Percentiles rank a stretch among this genome's conserved stretches.
Evolutionary conservation across 2,797 vertebrate species (phyloP).

Genomic region (Micromesistius poutassou): DNA sequence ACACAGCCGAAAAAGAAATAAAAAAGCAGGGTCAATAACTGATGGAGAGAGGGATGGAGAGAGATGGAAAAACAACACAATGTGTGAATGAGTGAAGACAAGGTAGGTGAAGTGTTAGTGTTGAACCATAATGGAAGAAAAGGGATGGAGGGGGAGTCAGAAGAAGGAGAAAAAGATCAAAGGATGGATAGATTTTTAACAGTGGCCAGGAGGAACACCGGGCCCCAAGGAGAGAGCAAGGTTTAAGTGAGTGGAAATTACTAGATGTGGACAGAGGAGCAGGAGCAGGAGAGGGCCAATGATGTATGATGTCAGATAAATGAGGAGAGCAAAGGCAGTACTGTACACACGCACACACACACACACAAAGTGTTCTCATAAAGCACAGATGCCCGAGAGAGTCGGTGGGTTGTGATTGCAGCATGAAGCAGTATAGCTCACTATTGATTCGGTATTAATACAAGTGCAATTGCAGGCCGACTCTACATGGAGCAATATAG

Average conservation of each 20-base stretch:
- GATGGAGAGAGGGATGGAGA: background rate
- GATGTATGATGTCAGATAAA: constrained; percentile 11
- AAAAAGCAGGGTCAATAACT: background rate
- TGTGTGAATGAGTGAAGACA: background rate
- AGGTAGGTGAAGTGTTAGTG: constrained; percentile 11
- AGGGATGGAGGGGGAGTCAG: constrained; percentile 5
- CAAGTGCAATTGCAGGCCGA: constrained; percentile 15
- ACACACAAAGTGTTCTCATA: constrained; percentile 16
- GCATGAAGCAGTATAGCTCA: constrained; percentile 14
- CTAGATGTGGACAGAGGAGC: background rate
- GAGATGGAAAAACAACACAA: background rate
- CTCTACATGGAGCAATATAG: constrained; percentile 10
- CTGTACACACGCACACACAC: background rate
- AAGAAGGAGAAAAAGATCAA: background rate
- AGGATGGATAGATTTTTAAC: background rate
- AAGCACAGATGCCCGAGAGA: constrained; percentile 1
- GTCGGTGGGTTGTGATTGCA: constrained; percentile 5
- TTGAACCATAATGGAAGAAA: constrained; percentile 15
- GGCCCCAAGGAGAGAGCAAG: background rate
- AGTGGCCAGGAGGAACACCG: background rate
- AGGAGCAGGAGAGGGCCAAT: background rate
- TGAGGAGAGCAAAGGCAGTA: background rate
- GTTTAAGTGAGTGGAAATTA: constrained; percentile 7
- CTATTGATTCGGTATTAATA: constrained; percentile 28
- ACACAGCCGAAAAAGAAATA: constrained; percentile 20